Base-by-base conservation (phyloP, 1,140 invertebrate genomes). In the Acyrthosiphon pisum region DNA sequence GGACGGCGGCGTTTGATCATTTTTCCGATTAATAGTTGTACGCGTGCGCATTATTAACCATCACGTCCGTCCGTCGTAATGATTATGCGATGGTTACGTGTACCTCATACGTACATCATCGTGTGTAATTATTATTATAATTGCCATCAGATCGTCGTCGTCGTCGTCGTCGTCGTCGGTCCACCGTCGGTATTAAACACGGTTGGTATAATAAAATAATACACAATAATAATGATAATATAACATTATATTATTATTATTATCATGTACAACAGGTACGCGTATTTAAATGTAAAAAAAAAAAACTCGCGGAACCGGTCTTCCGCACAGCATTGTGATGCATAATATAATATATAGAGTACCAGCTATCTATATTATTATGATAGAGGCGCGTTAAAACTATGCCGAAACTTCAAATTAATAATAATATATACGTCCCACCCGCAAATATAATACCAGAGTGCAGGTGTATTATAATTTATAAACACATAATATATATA, bases 31-130 rank as follows among this genome's bases (percentile, higher is more conserved):
- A 46, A 86, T 18, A 46, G 46, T 86, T 44, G 84, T 86, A 86
- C 84, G 84, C 84, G 84, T 86, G 84, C 84, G 84, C 84, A 30
- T 46, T 86, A 86, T 86, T 86, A 86, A 86, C 84, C 84, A 41
- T 46, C 84, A 30, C 41, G 84, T 86, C 84, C 41, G 84, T 46
- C 84, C 84, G 84, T 86, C 84, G 26, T 41, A 86, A 84, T 84
- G 11, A 86, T 41, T 18, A 41, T 14, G 84, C 84, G 41, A 46
- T 76, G n/a, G 41, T 86, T 44, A 44, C 83, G 26, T 46, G n/a
- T n/a, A n/a, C n/a, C n/a, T n/a, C n/a, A 26, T 30, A 46, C 84
- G 26, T 18, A 30, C 44, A 46, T 81, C 76, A 81, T 86, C 84
- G 84, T 86, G 41, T 44, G 41, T 46, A 46, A 46, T 46, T 30